Evolutionary conservation across 2,113 vertebrate genomes (phyloP).

Genomic region (Cephalopholis sonnerati): DNA sequence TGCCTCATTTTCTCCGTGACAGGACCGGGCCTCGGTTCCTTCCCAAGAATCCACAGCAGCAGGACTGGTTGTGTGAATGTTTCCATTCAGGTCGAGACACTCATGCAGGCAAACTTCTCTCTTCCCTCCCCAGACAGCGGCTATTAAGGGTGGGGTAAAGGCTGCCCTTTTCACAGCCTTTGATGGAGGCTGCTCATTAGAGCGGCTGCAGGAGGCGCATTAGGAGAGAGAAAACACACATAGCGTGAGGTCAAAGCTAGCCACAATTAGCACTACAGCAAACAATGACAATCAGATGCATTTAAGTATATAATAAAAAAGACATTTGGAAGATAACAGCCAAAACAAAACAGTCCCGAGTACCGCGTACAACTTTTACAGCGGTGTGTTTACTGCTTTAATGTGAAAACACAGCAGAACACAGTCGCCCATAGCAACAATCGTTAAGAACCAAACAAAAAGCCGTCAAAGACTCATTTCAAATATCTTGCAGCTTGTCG

Average conservation of each 20-base stretch:
- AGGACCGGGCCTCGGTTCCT: slow-evolving; percentile 13
- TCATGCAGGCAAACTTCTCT: slow-evolving; percentile 27
- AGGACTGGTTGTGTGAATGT: slow-evolving; percentile 49
- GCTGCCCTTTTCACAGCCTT: slow-evolving; percentile 67
- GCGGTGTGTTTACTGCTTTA: background rate
- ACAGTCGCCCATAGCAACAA: background rate
- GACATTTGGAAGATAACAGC: slow-evolving; percentile 1
- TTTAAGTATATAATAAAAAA: slow-evolving; percentile 3
- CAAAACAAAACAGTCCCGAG: background rate
- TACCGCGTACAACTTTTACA: too few relatives aligned
- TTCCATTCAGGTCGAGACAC: slow-evolving; percentile 72
- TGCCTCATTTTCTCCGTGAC: slow-evolving; percentile 14
- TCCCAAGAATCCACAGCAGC: slow-evolving; percentile 37
- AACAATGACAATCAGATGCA: background rate
- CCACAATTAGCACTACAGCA: slow-evolving; percentile 18
- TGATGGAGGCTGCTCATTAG: slow-evolving; percentile 72
- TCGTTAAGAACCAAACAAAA: background rate
- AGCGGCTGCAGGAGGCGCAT: slow-evolving; percentile 59
- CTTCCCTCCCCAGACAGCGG: slow-evolving; percentile 38
- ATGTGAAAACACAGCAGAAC: background rate
- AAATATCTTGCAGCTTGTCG: background rate
- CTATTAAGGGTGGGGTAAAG: slow-evolving; percentile 34
- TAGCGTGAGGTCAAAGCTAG: slow-evolving; percentile 24
- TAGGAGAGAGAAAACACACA: slow-evolving; percentile 51
- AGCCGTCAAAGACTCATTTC: background rate